These are phyloP conservation scores for Papilio dardanus DNA, from an alignment of 1,140 invertebrate genomes.

Conservation along the genomic window DNA sequence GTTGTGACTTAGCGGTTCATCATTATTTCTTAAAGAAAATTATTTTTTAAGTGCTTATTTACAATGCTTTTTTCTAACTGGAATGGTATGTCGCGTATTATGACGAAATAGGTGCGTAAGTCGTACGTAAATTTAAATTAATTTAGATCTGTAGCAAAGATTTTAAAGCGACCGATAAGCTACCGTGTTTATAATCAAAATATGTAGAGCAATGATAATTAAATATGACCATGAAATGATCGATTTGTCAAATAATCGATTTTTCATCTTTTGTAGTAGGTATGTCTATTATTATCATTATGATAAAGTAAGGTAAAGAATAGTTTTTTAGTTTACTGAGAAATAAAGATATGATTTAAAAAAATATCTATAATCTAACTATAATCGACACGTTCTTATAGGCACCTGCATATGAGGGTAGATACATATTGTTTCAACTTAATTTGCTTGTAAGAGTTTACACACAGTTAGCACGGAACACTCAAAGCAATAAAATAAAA, in stretches of 20 bases:
- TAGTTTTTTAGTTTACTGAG: not conserved
- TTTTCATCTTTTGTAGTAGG: not conserved
- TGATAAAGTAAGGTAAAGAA: not conserved
- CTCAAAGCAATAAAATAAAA: too few species aligned
- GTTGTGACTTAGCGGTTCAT: not conserved
- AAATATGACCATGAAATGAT: constrained; percentile 4
- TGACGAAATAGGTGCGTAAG: not conserved
- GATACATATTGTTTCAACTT: not conserved
- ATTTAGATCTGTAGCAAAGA: not conserved
- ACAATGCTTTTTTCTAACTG: not conserved
- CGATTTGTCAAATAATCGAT: not conserved
- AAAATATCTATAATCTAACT: not conserved
- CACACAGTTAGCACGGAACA: too few species aligned
- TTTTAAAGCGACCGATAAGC: not conserved
- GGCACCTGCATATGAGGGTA: not conserved
- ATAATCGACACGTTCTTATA: too few species aligned
- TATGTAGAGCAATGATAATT: not conserved
- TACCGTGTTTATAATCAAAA: not conserved
- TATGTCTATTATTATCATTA: not conserved
- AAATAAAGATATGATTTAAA: not conserved
- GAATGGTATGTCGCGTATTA: not conserved
- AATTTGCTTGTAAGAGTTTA: too few species aligned
- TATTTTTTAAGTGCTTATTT: not conserved
- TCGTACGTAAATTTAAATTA: not conserved
- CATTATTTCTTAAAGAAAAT: not conserved